phyloP scores from a whole-genome alignment of 2,888 invertebrate species.

The Hedya salicella region DNA sequence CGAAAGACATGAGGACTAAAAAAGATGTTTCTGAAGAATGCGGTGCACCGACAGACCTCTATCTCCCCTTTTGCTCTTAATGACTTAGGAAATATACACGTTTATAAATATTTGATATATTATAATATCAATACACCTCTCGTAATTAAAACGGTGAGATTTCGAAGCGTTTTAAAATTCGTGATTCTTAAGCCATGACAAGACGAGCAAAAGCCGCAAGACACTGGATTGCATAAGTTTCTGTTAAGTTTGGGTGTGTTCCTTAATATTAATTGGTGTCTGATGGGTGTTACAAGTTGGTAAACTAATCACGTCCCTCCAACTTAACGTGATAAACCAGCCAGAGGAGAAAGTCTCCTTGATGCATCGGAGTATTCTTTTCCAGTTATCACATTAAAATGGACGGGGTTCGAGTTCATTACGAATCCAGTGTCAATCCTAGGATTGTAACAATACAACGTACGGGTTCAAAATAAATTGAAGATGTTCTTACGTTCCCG shows the following conservation, averaged over 20 bases:
- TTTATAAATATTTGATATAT: conserved; percentile 34
- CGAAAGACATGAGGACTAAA: not conserved
- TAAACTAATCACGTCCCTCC: not conserved
- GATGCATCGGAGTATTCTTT: not conserved
- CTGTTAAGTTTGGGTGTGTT: not conserved
- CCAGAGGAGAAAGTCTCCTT: not conserved
- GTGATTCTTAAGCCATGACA: conserved; percentile 31
- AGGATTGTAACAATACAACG: conserved; percentile 11
- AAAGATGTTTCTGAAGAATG: not conserved
- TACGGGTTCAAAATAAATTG: conserved; percentile 23
- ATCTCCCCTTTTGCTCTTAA: conserved; percentile 25
- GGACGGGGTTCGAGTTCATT: not conserved
- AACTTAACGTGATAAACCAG: not conserved
- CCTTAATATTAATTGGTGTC: conserved; percentile 6
- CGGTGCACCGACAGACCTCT: conserved; percentile 1
- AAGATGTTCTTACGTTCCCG: conserved; percentile 35
- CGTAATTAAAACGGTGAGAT: conserved; percentile 22
- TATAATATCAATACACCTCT: conserved; percentile 37
- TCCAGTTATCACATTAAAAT: not conserved
- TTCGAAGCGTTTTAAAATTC: conserved; percentile 22
- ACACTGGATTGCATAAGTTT: conserved; percentile 26
- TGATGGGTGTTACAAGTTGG: not conserved
- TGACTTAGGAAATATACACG: conserved; percentile 38
- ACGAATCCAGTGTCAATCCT: conserved; percentile 17
- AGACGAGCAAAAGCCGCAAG: conserved; percentile 27